phyloP scores from a whole-genome alignment of 1,140 invertebrate genomes.

The Brachionus paranguensis region DNA sequence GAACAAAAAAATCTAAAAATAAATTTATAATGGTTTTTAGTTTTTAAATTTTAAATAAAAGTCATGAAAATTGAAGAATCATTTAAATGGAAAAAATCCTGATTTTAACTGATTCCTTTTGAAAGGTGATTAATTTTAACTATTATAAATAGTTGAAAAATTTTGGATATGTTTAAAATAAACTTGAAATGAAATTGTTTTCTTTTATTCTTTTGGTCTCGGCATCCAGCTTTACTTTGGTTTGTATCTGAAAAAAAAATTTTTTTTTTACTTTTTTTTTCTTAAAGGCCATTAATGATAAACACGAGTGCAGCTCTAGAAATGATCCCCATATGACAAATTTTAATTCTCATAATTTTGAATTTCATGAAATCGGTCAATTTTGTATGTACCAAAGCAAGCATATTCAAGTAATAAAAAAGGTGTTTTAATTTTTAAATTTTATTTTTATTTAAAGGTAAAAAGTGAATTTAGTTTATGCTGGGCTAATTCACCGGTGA shows the following conservation, averaged over 20 bases:
- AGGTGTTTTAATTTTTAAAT: neutral
- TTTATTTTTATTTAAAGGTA: neutral
- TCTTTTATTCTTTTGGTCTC: neutral
- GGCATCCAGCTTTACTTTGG: neutral
- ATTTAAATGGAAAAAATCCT: too few species aligned
- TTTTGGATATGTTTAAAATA: neutral
- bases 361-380: neutral
- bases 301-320: neutral
- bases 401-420: neutral
- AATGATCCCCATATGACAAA: neutral
- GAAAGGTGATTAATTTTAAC: neutral
- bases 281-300: neutral
- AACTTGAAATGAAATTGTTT: neutral
- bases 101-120: neutral
- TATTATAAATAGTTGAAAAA: neutral
- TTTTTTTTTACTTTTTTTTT: neutral
- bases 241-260: neutral
- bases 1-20: too few species aligned
- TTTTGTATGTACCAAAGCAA: neutral
- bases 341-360: neutral
- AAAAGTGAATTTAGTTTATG: neutral
- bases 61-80: too few species aligned
- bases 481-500: neutral
- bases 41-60: too few species aligned
- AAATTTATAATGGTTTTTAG: too few species aligned